phyloP scores from a whole-genome alignment of 2,113 vertebrate species.

The Stegastes partitus region DNA sequence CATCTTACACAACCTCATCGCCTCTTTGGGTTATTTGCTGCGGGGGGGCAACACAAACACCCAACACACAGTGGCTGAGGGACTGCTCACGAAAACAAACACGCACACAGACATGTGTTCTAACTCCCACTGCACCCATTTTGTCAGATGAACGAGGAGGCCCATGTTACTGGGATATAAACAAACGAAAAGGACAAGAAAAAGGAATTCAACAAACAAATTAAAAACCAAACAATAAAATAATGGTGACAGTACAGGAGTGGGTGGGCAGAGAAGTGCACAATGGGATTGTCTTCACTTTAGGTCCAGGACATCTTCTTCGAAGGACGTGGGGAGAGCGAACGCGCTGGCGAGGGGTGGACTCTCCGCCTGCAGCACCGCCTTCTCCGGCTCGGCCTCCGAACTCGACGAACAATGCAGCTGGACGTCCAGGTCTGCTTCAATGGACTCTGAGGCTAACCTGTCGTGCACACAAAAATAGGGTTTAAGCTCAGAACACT shows the following conservation, averaged over 20 bases:
- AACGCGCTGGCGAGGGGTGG: constrained; percentile 85
- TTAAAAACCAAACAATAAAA: constrained; percentile 45
- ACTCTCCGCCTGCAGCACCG: constrained; percentile 84
- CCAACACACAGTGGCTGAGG: constrained; percentile 44
- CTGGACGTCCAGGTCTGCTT: constrained; percentile 86
- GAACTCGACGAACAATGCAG: constrained; percentile 84
- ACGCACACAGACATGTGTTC: constrained; percentile 53
- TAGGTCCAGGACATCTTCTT: constrained; percentile 94
- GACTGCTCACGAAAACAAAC: constrained; percentile 57
- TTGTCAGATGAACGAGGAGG: constrained; percentile 27
- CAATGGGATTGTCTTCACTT: constrained; percentile 90
- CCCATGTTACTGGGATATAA: constrained; percentile 41
- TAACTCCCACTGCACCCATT: constrained; percentile 59
- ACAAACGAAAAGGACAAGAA: constrained; percentile 19
- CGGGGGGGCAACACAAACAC: constrained; percentile 58
- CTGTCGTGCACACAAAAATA: constrained; percentile 74
- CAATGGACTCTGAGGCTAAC: constrained; percentile 86
- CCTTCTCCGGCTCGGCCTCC: constrained; percentile 83
- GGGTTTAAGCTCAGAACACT: background rate
- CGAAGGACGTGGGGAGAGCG: constrained; percentile 87
- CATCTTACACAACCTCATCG: constrained; percentile 35
- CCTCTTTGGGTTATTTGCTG: constrained; percentile 74
- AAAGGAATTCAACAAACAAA: constrained; percentile 55
- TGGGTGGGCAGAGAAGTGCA: constrained; percentile 60
- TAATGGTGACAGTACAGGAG: constrained; percentile 68